Percentiles rank a stretch among this genome's conserved stretches.
phyloP scores from a whole-genome alignment of 2,113 vertebrate species.

The Prochilodus magdalenae region DNA sequence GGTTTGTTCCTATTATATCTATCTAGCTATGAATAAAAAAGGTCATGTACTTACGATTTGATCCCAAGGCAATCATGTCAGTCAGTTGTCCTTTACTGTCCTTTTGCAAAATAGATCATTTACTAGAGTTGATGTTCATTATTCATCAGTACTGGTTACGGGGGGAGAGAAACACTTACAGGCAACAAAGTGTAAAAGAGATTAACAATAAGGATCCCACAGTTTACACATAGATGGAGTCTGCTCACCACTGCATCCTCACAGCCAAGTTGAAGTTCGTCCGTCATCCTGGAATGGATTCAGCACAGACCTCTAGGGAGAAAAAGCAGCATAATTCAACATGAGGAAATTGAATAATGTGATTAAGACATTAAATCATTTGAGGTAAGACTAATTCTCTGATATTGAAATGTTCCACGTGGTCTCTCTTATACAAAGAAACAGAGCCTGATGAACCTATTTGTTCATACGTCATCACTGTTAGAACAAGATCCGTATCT shows the following conservation, averaged over 20 bases:
- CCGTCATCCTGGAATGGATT: constrained; percentile 17
- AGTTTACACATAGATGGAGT: neutral
- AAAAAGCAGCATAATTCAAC: neutral
- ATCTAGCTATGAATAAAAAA: too few relatives aligned
- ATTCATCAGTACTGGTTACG: neutral
- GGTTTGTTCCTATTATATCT: too few relatives aligned
- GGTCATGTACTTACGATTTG: constrained; percentile 21
- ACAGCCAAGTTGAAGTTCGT: neutral
- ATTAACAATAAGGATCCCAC: neutral
- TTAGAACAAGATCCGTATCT: too few relatives aligned
- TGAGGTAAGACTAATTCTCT: too few relatives aligned
- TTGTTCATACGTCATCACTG: too few relatives aligned
- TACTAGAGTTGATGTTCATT: neutral
- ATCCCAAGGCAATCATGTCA: neutral
- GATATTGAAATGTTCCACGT: too few relatives aligned
- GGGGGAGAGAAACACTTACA: neutral
- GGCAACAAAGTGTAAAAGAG: neutral
- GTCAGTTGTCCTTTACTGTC: neutral
- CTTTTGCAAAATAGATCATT: neutral
- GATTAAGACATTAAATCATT: too few relatives aligned
- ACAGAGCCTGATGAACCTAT: too few relatives aligned
- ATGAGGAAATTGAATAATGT: too few relatives aligned
- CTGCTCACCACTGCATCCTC: neutral
- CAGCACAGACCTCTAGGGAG: neutral
- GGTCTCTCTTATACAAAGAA: too few relatives aligned